phyloP scores from a whole-genome alignment of 2,113 vertebrate genomes.

The Rissa tridactyla region DNA sequence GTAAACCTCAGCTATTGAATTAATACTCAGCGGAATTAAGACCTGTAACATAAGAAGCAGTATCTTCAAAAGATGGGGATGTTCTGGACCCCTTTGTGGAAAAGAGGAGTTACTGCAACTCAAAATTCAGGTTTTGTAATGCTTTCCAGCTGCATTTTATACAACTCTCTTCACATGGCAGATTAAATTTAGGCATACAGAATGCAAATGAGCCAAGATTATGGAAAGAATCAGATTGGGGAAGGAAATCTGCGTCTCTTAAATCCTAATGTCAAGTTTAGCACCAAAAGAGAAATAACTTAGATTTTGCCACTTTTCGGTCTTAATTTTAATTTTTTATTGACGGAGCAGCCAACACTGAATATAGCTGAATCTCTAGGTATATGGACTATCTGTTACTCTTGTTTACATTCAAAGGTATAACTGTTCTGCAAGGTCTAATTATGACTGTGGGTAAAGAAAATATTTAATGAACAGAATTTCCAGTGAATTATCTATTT shows the following conservation, averaged over 20 bases:
- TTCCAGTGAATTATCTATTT: not conserved
- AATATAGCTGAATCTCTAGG: not conserved
- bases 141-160: not conserved
- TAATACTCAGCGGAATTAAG: not conserved
- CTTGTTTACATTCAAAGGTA: not conserved
- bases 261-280: not conserved
- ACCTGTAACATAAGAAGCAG: not conserved
- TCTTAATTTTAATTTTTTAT: not conserved
- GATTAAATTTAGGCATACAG: not conserved
- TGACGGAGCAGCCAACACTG: not conserved
- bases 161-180: not conserved
- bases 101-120: not conserved
- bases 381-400: not conserved
- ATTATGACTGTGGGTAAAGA: not conserved
- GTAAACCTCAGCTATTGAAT: not conserved
- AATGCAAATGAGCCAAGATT: not conserved
- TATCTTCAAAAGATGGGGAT: not conserved
- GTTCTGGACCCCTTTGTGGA: not conserved
- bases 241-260: not conserved
- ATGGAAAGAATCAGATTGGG: not conserved
- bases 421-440: not conserved
- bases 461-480: not conserved
- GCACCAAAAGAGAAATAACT: not conserved
- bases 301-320: not conserved
- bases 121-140: not conserved